phyloP scores from a whole-genome alignment of 1,140 invertebrate genomes.

The Bombus turneri region DNA sequence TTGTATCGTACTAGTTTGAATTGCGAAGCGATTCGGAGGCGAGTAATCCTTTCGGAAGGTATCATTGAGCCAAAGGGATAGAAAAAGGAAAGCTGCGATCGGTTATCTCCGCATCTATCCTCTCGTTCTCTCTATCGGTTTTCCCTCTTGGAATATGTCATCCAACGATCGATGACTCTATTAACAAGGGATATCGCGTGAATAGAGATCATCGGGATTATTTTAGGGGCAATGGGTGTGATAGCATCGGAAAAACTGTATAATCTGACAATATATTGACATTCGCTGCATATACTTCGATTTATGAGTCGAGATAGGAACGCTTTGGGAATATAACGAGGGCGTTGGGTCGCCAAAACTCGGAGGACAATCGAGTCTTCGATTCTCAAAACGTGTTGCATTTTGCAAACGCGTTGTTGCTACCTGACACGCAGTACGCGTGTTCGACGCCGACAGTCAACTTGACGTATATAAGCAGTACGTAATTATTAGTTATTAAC shows the following conservation, averaged over 20 bases:
- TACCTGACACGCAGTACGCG: not conserved
- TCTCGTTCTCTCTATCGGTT: not conserved
- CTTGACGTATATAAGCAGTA: constrained; percentile 41
- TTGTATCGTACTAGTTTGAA: not conserved
- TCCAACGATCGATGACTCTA: constrained; percentile 64
- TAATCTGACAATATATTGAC: constrained; percentile 54
- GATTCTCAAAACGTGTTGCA: constrained; percentile 1
- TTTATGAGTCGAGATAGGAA: constrained; percentile 35
- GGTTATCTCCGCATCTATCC: not conserved
- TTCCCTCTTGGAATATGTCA: constrained; percentile 11
- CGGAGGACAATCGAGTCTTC: not conserved
- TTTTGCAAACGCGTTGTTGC: not conserved
- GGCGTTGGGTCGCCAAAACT: not conserved
- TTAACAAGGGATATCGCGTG: constrained; percentile 61
- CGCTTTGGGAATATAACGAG: constrained; percentile 30
- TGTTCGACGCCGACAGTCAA: not conserved
- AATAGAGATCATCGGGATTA: constrained; percentile 52
- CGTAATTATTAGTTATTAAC: constrained; percentile 56
- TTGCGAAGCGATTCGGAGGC: not conserved
- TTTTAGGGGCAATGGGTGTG: constrained; percentile 40
- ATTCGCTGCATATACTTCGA: not conserved
- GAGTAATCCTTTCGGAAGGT: constrained; percentile 11
- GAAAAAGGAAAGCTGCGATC: constrained; percentile 11
- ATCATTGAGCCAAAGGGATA: not conserved
- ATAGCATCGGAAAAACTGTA: constrained; percentile 46